Conservation (phyloP, 2,888 invertebrate species). For the Xiphydria camelus region DNA sequence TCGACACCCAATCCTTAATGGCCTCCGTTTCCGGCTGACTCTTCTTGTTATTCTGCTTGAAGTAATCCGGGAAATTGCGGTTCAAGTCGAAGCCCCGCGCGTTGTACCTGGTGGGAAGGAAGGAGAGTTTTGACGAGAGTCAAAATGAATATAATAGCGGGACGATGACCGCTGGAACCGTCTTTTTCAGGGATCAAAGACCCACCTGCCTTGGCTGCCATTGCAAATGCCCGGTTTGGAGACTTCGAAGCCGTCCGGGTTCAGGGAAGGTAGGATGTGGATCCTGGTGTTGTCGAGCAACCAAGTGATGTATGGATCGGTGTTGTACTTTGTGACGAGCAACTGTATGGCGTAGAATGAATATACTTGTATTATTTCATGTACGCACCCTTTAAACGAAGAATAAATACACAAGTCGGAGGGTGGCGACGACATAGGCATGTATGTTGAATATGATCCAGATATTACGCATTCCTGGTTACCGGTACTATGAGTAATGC, state of each 20-base stretch:
- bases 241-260: conserved; percentile 95
- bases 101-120: conserved; percentile 69
- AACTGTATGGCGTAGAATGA: conserved; percentile 76
- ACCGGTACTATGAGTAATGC: too few relatives aligned
- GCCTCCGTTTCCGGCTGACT: conserved; percentile 95
- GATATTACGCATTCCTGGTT: too few relatives aligned
- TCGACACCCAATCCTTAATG: conserved; percentile 91
- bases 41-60: conserved; percentile 84
- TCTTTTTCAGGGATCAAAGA: too few relatives aligned
- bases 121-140: neutral
- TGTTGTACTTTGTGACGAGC: conserved; percentile 79
- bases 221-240: conserved; percentile 89
- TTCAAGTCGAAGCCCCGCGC: conserved; percentile 89
- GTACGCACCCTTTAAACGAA: too few relatives aligned
- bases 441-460: too few relatives aligned
- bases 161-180: too few relatives aligned
- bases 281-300: conserved; percentile 92
- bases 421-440: neutral
- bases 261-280: conserved; percentile 97
- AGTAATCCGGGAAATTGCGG: conserved; percentile 95
- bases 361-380: too few relatives aligned
- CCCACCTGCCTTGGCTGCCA: conserved; percentile 82
- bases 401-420: conserved; percentile 6
- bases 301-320: conserved; percentile 86
- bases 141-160: too few relatives aligned